Evolutionary conservation across 2,797 vertebrate species (phyloP).

Genomic region (Falco novaeseelandiae): DNA sequence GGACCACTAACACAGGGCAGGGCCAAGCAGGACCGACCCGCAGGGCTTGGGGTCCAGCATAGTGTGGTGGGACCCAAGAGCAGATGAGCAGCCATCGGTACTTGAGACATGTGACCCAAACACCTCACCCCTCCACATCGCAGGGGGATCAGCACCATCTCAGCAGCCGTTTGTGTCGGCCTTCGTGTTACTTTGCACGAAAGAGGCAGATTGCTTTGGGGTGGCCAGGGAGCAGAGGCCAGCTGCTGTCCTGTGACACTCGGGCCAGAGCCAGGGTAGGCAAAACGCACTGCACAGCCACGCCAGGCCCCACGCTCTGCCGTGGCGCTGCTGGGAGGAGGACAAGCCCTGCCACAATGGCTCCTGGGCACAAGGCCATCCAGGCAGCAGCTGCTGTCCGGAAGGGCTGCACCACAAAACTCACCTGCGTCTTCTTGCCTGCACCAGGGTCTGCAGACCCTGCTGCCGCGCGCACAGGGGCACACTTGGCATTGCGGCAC

Average conservation of each 20-base stretch:
- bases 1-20: neutral
- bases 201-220: fast-evolving
- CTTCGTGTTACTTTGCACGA: neutral
- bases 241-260: neutral
- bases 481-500: neutral
- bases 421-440: fast-evolving
- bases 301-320: fast-evolving
- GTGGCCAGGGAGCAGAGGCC: neutral
- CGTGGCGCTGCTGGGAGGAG: neutral
- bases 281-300: fast-evolving
- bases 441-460: fast-evolving
- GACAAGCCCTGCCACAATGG: fast-evolving
- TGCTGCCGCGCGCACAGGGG: fast-evolving
- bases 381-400: neutral
- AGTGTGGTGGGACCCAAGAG: fast-evolving
- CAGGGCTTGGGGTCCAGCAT: neutral
- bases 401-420: neutral
- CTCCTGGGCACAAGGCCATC: neutral
- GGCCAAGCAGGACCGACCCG: neutral
- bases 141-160: neutral
- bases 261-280: too few species aligned
- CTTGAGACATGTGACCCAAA: neutral
- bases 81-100: fast-evolving
- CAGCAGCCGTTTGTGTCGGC: neutral
- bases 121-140: fast-evolving